Percentiles rank a stretch among this genome's conserved stretches.
These are phyloP conservation scores for Mystacides longicornis DNA, from an alignment of 2,888 invertebrate genomes.

Conservation along the genomic window DNA sequence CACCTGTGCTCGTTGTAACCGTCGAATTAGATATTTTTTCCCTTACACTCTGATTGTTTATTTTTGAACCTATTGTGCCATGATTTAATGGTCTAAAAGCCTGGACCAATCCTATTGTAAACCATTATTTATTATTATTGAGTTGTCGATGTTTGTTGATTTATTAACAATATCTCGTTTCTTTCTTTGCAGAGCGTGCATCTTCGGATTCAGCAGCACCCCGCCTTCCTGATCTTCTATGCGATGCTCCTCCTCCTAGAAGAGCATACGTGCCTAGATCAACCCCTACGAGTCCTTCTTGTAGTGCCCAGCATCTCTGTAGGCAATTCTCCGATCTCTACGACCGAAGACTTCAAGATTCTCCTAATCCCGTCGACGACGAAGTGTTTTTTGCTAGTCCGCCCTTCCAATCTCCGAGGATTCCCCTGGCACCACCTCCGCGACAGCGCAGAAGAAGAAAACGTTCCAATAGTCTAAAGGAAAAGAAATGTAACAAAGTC, in stretches of 20 bases:
- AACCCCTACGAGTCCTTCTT: conserved; percentile 20
- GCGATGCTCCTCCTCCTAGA: conserved; percentile 7
- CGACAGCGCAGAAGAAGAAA: conserved; percentile 19
- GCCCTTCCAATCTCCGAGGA: not conserved
- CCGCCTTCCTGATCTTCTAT: conserved; percentile 17
- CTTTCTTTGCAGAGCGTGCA: conserved; percentile 16
- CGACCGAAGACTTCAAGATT: not conserved
- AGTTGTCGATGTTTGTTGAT: not conserved
- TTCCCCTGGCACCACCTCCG: conserved; percentile 9
- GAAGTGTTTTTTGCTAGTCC: conserved; percentile 19
- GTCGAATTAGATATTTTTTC: conserved; percentile 3
- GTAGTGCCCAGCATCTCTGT: conserved; percentile 19
- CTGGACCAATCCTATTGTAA: not conserved
- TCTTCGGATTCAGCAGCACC: conserved; percentile 16
- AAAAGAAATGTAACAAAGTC: conserved; percentile 12
- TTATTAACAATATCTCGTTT: not conserved
- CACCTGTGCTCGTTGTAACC: conserved; percentile 21
- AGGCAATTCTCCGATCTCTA: conserved; percentile 17
- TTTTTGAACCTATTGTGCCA: not conserved
- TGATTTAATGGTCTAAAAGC: not conserved
- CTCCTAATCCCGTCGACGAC: conserved; percentile 15
- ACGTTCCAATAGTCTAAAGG: conserved; percentile 17
- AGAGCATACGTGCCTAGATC: conserved; percentile 8
- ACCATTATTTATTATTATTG: not conserved
- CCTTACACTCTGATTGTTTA: not conserved